A percentile compares a stretch with the other conserved stretches of the same genome.
Evolutionary conservation across 2,888 invertebrate species (phyloP).

Genomic region (Eupithecia vulgata): DNA sequence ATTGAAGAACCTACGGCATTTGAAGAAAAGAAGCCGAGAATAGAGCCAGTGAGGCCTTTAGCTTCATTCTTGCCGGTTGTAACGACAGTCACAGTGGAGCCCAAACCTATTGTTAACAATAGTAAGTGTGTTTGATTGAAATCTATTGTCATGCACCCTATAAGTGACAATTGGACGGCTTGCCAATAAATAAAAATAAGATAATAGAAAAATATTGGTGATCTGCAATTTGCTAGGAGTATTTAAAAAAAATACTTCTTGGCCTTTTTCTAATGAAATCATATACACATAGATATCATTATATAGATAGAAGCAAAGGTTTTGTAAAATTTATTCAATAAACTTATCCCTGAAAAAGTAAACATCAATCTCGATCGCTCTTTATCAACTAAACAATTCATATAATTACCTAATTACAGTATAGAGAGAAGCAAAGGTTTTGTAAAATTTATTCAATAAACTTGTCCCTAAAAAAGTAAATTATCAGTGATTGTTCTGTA

Average conservation of each 20-base stretch:
- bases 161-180: not conserved
- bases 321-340: not conserved
- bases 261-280: not conserved
- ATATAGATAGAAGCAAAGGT: not conserved
- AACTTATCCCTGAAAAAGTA: too few species aligned
- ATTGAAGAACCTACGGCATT: slow-evolving; percentile 75
- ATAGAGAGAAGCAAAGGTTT: not conserved
- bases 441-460: not conserved
- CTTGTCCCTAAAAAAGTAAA: not conserved
- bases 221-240: not conserved
- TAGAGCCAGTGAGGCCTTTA: slow-evolving; percentile 32
- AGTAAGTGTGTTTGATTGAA: not conserved
- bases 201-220: not conserved
- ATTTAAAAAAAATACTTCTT: not conserved
- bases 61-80: slow-evolving; percentile 9
- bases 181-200: not conserved
- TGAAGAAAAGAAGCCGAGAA: slow-evolving; percentile 14
- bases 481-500: not conserved
- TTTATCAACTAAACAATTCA: too few species aligned
- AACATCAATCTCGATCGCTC: too few species aligned
- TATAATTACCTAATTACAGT: too few species aligned
- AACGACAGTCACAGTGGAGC: not conserved
- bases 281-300: too few species aligned
- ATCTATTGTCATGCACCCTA: not conserved
- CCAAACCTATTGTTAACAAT: slow-evolving; percentile 8